Conservation (phyloP, 2,797 vertebrate species). For the Cottoperca gobio region DNA sequence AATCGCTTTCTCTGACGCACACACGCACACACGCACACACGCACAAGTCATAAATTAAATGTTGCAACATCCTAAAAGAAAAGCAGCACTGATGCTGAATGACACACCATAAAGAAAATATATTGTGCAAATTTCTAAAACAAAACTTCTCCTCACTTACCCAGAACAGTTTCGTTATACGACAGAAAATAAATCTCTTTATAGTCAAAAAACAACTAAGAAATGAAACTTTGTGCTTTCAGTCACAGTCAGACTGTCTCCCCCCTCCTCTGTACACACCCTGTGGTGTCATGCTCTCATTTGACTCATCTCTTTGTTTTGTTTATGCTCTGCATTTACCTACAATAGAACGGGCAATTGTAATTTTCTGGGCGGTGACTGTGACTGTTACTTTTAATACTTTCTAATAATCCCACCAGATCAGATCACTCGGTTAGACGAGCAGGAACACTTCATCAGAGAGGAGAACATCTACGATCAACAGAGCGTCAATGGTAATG, state of each 20-base stretch:
- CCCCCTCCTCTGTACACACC: slow-evolving; percentile 48
- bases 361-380: slow-evolving; percentile 65
- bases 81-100: not conserved
- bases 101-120: not conserved
- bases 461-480: slow-evolving; percentile 34
- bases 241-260: not conserved
- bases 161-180: not conserved
- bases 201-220: not conserved
- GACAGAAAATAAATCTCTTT: not conserved
- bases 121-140: not conserved
- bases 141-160: not conserved
- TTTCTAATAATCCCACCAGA: slow-evolving; percentile 25
- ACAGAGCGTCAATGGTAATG: slow-evolving; percentile 52
- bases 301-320: slow-evolving; percentile 73
- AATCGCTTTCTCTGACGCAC: slow-evolving; percentile 40
- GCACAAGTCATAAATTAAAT: slow-evolving; percentile 41
- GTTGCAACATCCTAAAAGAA: slow-evolving; percentile 11
- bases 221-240: not conserved
- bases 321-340: not conserved
- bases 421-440: slow-evolving; percentile 11
- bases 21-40: slow-evolving; percentile 28
- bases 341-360: not conserved
- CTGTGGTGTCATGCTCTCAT: slow-evolving; percentile 28
- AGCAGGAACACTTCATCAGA: slow-evolving; percentile 35
- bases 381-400: slow-evolving; percentile 16